Base-by-base conservation (phyloP, 2,113 vertebrate genomes). In the Eonycteris spelaea region DNA sequence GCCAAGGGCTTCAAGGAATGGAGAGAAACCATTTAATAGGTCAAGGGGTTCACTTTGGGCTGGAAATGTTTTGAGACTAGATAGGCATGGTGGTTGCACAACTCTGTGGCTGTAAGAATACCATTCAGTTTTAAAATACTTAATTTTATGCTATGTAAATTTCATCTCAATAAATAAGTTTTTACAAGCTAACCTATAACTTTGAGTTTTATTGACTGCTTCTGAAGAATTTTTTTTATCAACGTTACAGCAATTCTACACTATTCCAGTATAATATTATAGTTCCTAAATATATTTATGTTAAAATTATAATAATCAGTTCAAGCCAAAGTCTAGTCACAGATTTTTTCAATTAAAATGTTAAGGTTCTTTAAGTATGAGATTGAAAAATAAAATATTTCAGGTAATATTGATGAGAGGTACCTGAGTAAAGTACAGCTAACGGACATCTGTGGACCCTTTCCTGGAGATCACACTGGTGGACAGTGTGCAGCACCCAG, bases 71-170 rank as follows among this genome's bases (percentile, higher is more conserved):
- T 74, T 26, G 12, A 3, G 57, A 83, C 51, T n/a, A 30, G 55
- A 14, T 0, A 75, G 57, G 43, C 12, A 2, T 18, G 2, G 18
- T 8, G 7, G 6, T 30, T n/a, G 0, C 0, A 1, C 1, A n/a
- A 5, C 9, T 6, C 0, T 3, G 11, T 18, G 3, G 35, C 45
- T 38, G 1, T 1, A 85, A 1, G n/a, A 84, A 57, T 16, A 10
- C 26, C 28, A 38, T 38, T 33, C 16, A 7, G 0, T 43, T 33
- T 55, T 11, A 51, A 53, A n/a, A 5, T 16, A n/a, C 4, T 3
- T 75, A 30, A 77, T 26, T n/a, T 21, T 10, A 43, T 5, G 12
- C 26, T 40, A 18, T 14, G 22, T 93, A 15, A 38, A 40, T 53
- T 91, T 57, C 28, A 85, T 33, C 9, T 59, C 26, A 55, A 45